Base-by-base conservation (phyloP, 2,888 invertebrate species). In the Muschampia plurimacula region DNA sequence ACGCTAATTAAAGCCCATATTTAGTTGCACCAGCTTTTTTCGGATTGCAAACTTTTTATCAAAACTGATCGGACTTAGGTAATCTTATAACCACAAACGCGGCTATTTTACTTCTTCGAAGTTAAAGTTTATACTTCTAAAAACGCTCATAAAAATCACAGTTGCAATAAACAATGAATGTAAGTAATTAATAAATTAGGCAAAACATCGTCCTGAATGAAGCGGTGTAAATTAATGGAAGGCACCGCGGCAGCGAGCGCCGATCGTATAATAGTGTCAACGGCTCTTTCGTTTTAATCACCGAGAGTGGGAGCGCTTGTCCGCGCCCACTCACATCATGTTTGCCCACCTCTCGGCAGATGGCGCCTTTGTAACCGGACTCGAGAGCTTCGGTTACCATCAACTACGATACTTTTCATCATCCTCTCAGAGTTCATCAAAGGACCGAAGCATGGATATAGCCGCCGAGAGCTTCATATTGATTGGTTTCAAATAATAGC, bases 231-330 rank as follows among this genome's bases (percentile, higher is more conserved):
- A 89, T 90, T 86, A 87, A 90, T 87, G 83, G 83, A 81, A 84
- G 82, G n/a, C n/a, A n/a, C n/a, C 84, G 85, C 83, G 72, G 67
- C 63, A 41, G 85, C 84, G 79, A 82, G 81, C 84, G 81, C 79
- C 84, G 87, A 84, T 90, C 89, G 88, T 90, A 90, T 92, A 92
- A 90, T 90, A 89, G 90, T 92, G 92, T 92, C 92, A 90, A 90
- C 89, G 88, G 85, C 91, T 91, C 89, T 92, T 87, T 86, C 87
- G 85, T 84, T 92, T 94, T 94, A 93, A 94, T 94, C 92, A 94
- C 91, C 84, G 90, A 89, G 91, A 93, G 93, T 92, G 89, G 87
- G 83, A 86, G 87, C 88, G 89, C 90, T 91, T 90, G 93, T 90
- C 87, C 87, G 88, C 85, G 81, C 85, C 88, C 89, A 88, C 88